Conservation (phyloP, 2,888 invertebrate species). For the Mactromeris polynyma region DNA sequence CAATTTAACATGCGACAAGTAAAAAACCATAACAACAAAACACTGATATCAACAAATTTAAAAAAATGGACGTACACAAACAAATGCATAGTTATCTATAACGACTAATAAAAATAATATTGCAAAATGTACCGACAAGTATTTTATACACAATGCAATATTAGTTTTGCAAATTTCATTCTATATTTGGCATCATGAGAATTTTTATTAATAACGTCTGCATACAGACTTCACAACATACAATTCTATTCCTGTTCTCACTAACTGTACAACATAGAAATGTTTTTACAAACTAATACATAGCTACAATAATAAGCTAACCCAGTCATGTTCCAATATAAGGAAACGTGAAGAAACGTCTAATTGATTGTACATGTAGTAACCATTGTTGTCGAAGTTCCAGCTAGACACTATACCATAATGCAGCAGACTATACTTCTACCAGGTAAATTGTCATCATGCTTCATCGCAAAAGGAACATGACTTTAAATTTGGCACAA, state of each 20-base stretch:
- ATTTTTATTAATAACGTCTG: background rate
- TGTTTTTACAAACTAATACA: background rate
- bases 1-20: constrained; percentile 24
- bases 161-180: background rate
- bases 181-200: constrained; percentile 42
- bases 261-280: background rate
- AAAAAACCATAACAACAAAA: constrained; percentile 8
- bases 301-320: background rate
- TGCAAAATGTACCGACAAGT: background rate
- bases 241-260: background rate
- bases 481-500: background rate
- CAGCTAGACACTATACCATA: background rate
- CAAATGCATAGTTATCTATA: background rate
- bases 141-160: background rate
- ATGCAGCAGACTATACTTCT: background rate
- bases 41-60: background rate
- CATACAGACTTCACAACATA: background rate
- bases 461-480: background rate
- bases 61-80: constrained; percentile 11
- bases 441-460: background rate
- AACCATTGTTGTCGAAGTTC: too few relatives aligned
- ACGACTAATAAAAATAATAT: background rate
- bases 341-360: too few relatives aligned
- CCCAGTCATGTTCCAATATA: too few relatives aligned
- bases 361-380: too few relatives aligned